Conservation (phyloP, 2,888 invertebrate species). For the Neria commutata region DNA sequence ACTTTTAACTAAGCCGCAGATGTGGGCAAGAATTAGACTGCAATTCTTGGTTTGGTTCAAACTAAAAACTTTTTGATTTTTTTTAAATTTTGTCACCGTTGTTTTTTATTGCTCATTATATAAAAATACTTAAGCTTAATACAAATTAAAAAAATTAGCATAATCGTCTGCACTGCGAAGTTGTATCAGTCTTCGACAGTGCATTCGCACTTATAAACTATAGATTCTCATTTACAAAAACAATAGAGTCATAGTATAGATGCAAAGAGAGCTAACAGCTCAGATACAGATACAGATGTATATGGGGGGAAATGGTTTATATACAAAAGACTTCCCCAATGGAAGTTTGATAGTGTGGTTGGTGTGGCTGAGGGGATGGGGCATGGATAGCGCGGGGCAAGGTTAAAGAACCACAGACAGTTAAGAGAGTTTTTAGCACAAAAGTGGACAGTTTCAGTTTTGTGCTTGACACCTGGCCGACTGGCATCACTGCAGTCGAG, state of each 20-base stretch:
- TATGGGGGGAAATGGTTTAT: conserved; percentile 39
- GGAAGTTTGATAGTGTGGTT: conserved; percentile 21
- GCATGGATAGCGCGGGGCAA: neutral
- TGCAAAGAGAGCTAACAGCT: conserved; percentile 19
- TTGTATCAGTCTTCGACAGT: conserved; percentile 38
- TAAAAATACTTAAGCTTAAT: conserved; percentile 53
- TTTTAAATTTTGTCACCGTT: conserved; percentile 61
- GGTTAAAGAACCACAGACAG: conserved; percentile 28
- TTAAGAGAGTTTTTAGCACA: conserved; percentile 18
- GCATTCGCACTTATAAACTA: conserved; percentile 35
- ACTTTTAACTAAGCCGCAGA: too few species aligned
- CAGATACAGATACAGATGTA: conserved; percentile 28
- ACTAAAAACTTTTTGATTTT: conserved; percentile 40
- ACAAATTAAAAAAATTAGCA: conserved; percentile 48
- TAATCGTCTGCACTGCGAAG: conserved; percentile 36
- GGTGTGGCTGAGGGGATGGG: neutral
- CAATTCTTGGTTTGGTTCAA: too few species aligned
- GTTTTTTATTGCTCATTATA: conserved; percentile 59
- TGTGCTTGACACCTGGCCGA: conserved; percentile 33
- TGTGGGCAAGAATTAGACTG: too few species aligned
- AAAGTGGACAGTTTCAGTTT: conserved; percentile 16
- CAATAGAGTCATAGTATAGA: conserved; percentile 28
- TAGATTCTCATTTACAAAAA: conserved; percentile 39
- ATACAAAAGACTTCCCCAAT: conserved; percentile 41
- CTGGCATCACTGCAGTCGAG: conserved; percentile 7